Percentiles rank a stretch among this genome's conserved stretches.
Conservation (phyloP, 2,888 invertebrate genomes). For the Torymus texanus region DNA sequence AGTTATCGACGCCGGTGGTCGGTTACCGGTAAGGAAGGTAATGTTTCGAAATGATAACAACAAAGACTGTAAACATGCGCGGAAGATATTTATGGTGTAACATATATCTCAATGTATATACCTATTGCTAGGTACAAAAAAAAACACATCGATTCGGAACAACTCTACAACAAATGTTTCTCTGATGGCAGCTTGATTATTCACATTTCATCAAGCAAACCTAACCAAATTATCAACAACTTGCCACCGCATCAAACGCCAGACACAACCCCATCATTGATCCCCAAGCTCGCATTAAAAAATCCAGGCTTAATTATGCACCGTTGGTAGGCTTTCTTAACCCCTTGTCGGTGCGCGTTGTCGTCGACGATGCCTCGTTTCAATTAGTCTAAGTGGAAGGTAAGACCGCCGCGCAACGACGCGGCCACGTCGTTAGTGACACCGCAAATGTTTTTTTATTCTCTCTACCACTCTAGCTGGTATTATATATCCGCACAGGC, state of each 20-base stretch:
- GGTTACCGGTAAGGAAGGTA: constrained; percentile 36
- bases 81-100: no score
- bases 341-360: not conserved
- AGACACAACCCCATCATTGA: no score
- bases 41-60: constrained; percentile 6
- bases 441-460: not conserved
- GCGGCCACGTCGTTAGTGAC: constrained; percentile 1
- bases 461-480: no score
- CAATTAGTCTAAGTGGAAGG: constrained; percentile 38
- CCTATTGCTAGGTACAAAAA: no score
- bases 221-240: no score
- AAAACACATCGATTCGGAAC: no score
- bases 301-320: constrained; percentile 8
- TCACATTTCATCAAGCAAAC: no score
- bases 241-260: no score
- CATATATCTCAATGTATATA: no score
- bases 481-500: no score
- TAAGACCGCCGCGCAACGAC: constrained; percentile 1
- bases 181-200: no score
- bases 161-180: no score
- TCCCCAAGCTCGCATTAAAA: not conserved
- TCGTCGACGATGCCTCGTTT: not conserved
- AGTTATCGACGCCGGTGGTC: constrained; percentile 15
- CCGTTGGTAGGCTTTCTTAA: not conserved
- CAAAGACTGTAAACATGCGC: not conserved